Evolutionary conservation across 30 jellyfish, hydroid and myxozoan species (phyloP).

Genomic region (Phacellophora camtschatica): DNA sequence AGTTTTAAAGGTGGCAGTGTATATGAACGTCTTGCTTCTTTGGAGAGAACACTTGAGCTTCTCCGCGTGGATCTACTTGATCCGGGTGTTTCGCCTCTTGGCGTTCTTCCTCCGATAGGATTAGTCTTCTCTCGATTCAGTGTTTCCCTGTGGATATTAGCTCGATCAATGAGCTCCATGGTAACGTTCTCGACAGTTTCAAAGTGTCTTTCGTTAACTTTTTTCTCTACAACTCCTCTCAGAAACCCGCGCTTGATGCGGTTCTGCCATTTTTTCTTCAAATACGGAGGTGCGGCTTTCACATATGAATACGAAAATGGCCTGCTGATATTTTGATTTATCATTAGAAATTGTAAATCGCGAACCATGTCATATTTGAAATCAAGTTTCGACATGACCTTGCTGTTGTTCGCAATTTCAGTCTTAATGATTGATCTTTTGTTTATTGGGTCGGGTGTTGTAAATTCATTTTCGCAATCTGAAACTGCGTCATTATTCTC

Average conservation of each 20-base stretch:
- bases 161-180: conserved; percentile 20
- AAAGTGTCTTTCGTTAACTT: conserved; percentile 43
- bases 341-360: conserved; percentile 43
- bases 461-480: background rate
- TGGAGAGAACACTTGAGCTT: background rate
- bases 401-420: conserved; percentile 25
- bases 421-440: conserved; percentile 4
- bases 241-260: conserved; percentile 61
- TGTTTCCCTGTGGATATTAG: conserved; percentile 46
- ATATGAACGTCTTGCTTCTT: background rate
- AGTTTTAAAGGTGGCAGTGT: conserved; percentile 35
- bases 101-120: background rate
- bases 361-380: conserved; percentile 59
- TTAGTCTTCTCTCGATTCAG: background rate
- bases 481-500: background rate
- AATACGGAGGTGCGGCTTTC: conserved; percentile 63
- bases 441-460: conserved; percentile 48
- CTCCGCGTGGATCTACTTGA: conserved; percentile 11
- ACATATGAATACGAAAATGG: conserved; percentile 51
- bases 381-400: conserved; percentile 24
- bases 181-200: conserved; percentile 65
- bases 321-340: conserved; percentile 52
- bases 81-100: background rate
- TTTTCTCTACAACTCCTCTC: conserved; percentile 61
- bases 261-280: conserved; percentile 64